These are phyloP conservation scores for Drosophila triauraria DNA, from an alignment of 1,140 invertebrate species.

Conservation along the genomic window DNA sequence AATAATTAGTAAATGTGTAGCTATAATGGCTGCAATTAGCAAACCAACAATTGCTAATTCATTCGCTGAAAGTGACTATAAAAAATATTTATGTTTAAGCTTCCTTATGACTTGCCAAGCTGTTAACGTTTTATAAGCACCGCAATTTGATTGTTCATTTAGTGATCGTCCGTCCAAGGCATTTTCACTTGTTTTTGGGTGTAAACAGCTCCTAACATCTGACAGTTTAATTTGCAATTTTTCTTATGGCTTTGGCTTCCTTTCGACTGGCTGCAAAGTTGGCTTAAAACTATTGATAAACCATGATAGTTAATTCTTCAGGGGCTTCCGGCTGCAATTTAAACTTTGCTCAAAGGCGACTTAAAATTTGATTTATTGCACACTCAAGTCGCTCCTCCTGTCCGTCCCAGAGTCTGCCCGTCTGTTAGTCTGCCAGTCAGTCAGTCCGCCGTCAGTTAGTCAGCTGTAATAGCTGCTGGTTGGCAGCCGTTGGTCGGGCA, in stretches of 20 bases:
- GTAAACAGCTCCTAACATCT: constrained; percentile 32
- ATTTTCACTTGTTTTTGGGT: constrained; percentile 20
- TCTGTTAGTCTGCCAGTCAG: constrained; percentile 15
- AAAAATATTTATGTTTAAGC: neutral
- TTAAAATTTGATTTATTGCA: constrained; percentile 79
- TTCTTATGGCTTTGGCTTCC: constrained; percentile 44
- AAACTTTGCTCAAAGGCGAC: constrained; percentile 77
- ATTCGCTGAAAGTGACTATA: neutral
- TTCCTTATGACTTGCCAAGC: neutral
- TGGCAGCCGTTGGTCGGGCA: neutral
- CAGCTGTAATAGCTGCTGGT: constrained; percentile 56
- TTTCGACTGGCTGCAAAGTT: constrained; percentile 32
- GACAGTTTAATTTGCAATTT: constrained; percentile 48
- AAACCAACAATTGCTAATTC: neutral
- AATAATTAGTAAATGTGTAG: neutral
- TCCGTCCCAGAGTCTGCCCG: constrained; percentile 8
- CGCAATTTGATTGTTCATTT: constrained; percentile 14
- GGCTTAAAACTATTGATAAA: constrained; percentile 48
- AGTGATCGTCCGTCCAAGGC: neutral
- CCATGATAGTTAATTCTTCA: constrained; percentile 64
- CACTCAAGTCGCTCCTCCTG: constrained; percentile 40
- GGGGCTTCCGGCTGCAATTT: constrained; percentile 74
- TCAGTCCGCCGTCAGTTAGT: constrained; percentile 36
- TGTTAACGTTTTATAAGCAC: neutral
- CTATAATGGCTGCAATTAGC: neutral